Evolutionary conservation across 1,140 invertebrate genomes (phyloP).

Genomic region (Drosophila novamexicana): DNA sequence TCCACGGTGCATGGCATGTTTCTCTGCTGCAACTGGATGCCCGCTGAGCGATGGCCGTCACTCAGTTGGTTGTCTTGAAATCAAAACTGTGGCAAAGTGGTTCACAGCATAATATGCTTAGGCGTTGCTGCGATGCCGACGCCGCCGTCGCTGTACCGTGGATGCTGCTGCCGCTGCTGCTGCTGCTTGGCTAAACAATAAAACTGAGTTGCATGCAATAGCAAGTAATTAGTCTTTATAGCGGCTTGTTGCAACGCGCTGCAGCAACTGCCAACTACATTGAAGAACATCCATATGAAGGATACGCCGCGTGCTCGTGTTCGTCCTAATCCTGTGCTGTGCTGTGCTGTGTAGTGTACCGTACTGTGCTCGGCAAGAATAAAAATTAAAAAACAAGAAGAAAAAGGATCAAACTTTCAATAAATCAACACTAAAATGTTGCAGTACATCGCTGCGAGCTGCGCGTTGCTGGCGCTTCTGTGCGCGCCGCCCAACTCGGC

Average conservation of each 20-base stretch:
- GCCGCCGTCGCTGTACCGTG: not conserved
- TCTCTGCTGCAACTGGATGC: slow-evolving; percentile 27
- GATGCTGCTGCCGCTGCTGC: slow-evolving; percentile 29
- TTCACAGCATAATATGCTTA: slow-evolving; percentile 22
- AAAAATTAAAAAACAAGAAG: too few relatives aligned
- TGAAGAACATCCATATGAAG: slow-evolving; percentile 69
- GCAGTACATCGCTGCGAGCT: slow-evolving; percentile 49
- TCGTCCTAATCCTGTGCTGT: slow-evolving; percentile 48
- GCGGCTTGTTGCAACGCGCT: slow-evolving; percentile 66
- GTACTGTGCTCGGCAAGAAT: too few relatives aligned
- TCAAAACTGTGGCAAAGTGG: slow-evolving; percentile 73
- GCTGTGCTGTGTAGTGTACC: slow-evolving; percentile 6
- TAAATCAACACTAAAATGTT: slow-evolving; percentile 42
- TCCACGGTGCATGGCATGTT: slow-evolving; percentile 39
- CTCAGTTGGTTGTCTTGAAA: slow-evolving; percentile 69
- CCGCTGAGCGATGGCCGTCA: slow-evolving; percentile 51
- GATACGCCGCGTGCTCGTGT: slow-evolving; percentile 67
- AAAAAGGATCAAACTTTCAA: not conserved
- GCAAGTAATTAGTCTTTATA: slow-evolving; percentile 81
- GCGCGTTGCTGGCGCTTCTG: slow-evolving; percentile 50
- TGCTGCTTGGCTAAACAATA: slow-evolving; percentile 69
- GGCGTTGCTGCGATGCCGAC: slow-evolving; percentile 31
- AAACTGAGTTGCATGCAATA: slow-evolving; percentile 81
- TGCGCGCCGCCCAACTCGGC: slow-evolving; percentile 36
- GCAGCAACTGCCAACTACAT: slow-evolving; percentile 57